Percentiles rank a stretch among this genome's conserved stretches.
Evolutionary conservation across 30 jellyfish, hydroid and myxozoan genomes (phyloP).

Genomic region (Sanderia malayensis): DNA sequence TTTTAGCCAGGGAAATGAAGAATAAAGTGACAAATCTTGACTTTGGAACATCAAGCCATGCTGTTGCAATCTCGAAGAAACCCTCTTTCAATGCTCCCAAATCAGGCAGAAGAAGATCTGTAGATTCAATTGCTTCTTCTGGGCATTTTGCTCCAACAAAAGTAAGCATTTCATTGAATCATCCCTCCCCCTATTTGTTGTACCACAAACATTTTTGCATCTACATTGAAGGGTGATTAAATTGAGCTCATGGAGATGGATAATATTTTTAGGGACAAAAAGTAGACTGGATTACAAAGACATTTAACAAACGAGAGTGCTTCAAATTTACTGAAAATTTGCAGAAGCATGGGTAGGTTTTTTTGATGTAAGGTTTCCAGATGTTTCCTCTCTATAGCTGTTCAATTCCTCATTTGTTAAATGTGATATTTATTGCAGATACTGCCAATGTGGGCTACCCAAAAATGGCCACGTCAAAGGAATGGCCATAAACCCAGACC

Average conservation of each 20-base stretch:
- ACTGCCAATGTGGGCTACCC: conserved; percentile 67
- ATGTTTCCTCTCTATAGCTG: too few relatives aligned
- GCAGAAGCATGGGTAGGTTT: conserved; percentile 44
- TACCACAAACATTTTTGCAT: too few relatives aligned
- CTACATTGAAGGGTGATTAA: too few relatives aligned
- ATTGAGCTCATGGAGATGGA: too few relatives aligned
- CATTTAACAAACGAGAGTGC: conserved; percentile 65
- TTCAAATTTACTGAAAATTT: conserved; percentile 29
- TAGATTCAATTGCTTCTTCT: conserved; percentile 37
- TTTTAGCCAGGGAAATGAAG: conserved; percentile 35
- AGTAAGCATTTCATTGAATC: conserved; percentile 14
- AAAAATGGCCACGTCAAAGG: conserved; percentile 22
- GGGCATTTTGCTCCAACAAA: conserved; percentile 15
- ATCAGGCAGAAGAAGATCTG: conserved; percentile 17
- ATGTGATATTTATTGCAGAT: too few relatives aligned
- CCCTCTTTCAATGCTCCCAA: conserved; percentile 18
- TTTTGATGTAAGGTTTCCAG: too few relatives aligned
- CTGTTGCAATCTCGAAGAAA: conserved; percentile 9
- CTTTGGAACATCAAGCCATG: background rate
- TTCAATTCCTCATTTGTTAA: too few relatives aligned
- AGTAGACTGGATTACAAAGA: conserved; percentile 33
- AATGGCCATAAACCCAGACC: conserved; percentile 30
- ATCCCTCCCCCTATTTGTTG: too few relatives aligned
- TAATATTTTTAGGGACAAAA: conserved; percentile 7
- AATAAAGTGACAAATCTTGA: conserved; percentile 36